Evolutionary conservation across 2,113 vertebrate genomes (phyloP).

Genomic region (Rhabdomys dilectus): DNA sequence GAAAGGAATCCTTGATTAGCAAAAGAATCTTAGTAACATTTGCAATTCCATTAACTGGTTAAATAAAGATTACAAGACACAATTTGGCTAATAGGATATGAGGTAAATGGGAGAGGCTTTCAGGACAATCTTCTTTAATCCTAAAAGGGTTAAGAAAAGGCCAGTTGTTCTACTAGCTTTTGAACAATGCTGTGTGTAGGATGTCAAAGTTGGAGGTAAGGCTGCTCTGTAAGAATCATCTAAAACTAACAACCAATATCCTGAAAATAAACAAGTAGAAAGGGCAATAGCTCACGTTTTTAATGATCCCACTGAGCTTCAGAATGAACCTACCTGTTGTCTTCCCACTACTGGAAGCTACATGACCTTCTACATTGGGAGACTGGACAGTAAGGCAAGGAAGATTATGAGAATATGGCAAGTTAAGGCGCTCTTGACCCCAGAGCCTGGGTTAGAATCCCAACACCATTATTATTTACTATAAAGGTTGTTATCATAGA

Average conservation of each 20-base stretch:
- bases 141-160: slow-evolving; percentile 31
- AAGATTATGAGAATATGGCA: background rate
- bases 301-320: background rate
- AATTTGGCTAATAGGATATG: background rate
- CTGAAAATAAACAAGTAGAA: slow-evolving; percentile 40
- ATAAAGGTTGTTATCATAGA: background rate
- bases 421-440: background rate
- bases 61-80: slow-evolving; percentile 36
- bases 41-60: slow-evolving; percentile 25
- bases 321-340: slow-evolving; percentile 37
- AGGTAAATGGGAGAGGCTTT: background rate
- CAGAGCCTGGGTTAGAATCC: background rate
- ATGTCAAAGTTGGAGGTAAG: background rate
- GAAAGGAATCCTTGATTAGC: background rate
- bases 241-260: background rate
- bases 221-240: background rate
- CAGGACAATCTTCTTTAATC: slow-evolving; percentile 5
- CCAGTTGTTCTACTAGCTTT: background rate
- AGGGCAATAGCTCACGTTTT: background rate
- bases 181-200: slow-evolving; percentile 14
- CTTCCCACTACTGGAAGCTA: background rate
- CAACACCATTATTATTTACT: background rate
- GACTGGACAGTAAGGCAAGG: background rate
- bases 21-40: slow-evolving; percentile 42
- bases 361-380: slow-evolving; percentile 3